Base-by-base conservation (phyloP, 2,797 vertebrate species). In the Gymnoscopelus microlampas region DNA sequence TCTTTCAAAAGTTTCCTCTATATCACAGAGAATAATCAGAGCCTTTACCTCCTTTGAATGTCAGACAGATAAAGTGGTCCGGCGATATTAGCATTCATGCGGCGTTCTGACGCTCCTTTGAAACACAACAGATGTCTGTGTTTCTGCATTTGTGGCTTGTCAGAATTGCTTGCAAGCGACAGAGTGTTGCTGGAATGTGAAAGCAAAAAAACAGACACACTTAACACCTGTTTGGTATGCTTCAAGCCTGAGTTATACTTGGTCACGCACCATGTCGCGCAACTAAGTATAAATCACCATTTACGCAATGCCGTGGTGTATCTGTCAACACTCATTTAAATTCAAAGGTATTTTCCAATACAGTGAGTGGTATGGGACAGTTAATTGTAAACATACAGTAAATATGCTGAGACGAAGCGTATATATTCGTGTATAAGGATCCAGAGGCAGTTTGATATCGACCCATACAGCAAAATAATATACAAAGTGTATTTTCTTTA, bases 81-180 rank as follows among this genome's bases (percentile, higher is more conserved):
- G n/a, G 60, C 8, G 3, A 59, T 79, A 90, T 92, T 85, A 84
- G 76, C 74, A 91, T 92, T 91, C 85, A 77, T 74, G 73, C 53
- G 71, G 67, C 29, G 35, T 66, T 5, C 62, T 39, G 50, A 55
- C 48, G 64, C 13, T 60, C 60, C 56, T 86, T 86, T 88, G 76
- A 88, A 85, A 90, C n/a, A 26, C 76, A 77, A 77, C 88, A 90
- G 84, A 91, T 86, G 89, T 86, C 78, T 77, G 71, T 83, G 83
- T 87, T 81, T 80, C 79, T 83, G 77, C 71, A 61, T 85, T 90
- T 87, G 81, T 83, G 68, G 10, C 26, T 75, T 88, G 86, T 88
- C 87, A 71, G 77, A 80, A 74, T 71, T 49, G 77, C 79, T 90
- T 74, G 73, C 73, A 68, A 2, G 39, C 5, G 9, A 19, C 19